A percentile compares a stretch with the other conserved stretches of the same genome.
Evolutionary conservation across 2,113 vertebrate genomes (phyloP).

Genomic region (Callocephalon fimbriatum): DNA sequence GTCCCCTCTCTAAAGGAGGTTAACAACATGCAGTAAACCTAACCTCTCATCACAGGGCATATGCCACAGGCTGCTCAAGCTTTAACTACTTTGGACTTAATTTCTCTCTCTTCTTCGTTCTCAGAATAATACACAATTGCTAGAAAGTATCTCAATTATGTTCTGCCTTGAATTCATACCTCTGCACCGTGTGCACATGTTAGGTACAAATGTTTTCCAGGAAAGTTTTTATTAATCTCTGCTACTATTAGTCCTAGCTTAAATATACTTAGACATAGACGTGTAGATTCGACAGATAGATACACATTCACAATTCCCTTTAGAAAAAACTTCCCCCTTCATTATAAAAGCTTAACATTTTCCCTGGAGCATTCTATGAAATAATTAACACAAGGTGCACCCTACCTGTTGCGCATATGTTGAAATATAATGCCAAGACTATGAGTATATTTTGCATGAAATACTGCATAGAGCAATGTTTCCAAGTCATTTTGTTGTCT

Average conservation of each 20-base stretch:
- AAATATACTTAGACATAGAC: background rate
- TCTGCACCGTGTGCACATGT: fast-evolving
- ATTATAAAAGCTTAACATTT: background rate
- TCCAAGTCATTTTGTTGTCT: constrained; percentile 42
- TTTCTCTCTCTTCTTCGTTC: background rate
- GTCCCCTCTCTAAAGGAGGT: background rate
- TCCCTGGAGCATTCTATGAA: background rate
- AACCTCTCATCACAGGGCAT: background rate
- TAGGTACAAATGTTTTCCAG: background rate
- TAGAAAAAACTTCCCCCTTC: background rate
- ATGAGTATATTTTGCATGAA: background rate
- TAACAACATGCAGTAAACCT: background rate
- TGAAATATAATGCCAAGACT: background rate
- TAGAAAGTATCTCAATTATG: background rate
- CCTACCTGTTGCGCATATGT: constrained; percentile 43
- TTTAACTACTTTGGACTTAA: background rate
- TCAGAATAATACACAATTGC: background rate
- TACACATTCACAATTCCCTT: background rate
- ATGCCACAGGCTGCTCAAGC: background rate
- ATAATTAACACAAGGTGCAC: background rate
- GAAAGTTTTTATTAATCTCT: background rate
- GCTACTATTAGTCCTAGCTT: background rate
- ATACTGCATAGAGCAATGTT: background rate
- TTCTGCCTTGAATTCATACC: background rate
- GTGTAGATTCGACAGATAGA: background rate